Base-by-base conservation (phyloP, 2,888 invertebrate genomes). In the Apamea anceps region DNA sequence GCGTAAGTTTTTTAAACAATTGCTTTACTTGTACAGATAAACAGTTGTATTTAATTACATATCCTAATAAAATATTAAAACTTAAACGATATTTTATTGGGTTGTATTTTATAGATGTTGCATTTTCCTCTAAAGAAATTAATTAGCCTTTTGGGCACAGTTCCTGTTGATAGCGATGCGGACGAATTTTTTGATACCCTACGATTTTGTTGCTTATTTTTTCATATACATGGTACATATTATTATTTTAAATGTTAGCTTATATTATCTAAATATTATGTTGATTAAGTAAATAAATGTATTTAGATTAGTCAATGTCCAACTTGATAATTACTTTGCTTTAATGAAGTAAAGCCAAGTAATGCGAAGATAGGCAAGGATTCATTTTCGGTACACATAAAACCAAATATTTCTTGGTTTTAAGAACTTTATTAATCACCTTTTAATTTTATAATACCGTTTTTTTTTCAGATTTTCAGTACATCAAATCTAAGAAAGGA, bases 401-500 rank as follows among this genome's bases (percentile, higher is more conserved):
- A n/a, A n/a, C n/a, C n/a, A n/a, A n/a, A n/a, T n/a, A n/a, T n/a
- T n/a, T n/a, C n/a, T n/a, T n/a, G 18, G 2, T 51, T 65, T 25
- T 25, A 25, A 6, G 8, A 21, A 25, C 25, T 57, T n/a, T 25
- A 18, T 37, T 1, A 37, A 18, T 54, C 32, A 25, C n/a, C 37
- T 18, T 72, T 18, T 3, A n/a, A 54, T 70, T 48, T 71, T 0
- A 45, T 57, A 25, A 57, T 57, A 8, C 28, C 7, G 10, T 63
- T 45, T 42, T 79, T n/a, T 4, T 70, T 79, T 5, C 70, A 79
- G 78, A 62, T 51, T 70, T 79, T 15, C 28, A 62, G 42, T 79
- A 79, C 51, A 79, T 79, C 37, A 51, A 51, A 28, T 79, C 79
- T 2, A 79, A 54, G 42, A 51, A 51, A 42, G 79, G 79, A 2